Evolutionary conservation across 2,113 vertebrate species (phyloP), one percentile per base, ranked within the genome.

Genomic region (Oryzias melastigma): DNA sequence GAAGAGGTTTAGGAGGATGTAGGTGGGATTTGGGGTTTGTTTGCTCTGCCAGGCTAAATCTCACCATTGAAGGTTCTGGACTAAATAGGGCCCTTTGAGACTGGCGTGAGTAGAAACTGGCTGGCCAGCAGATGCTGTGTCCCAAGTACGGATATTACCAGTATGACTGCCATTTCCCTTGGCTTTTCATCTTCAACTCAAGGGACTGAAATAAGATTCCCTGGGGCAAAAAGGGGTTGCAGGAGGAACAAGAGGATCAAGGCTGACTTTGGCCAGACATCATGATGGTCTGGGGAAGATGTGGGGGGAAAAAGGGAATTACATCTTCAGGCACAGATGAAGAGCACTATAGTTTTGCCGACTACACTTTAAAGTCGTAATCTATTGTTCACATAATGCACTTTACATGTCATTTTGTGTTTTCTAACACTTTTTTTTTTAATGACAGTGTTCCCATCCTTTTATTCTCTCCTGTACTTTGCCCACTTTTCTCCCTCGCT

Each of bases 61-160:
- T 66, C 68, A 60, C 65, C 48, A 72, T 71, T 50, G 73, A 27
- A 55, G 73, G 78, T 73, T 62, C 57, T 62, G 60, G 53, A 55
- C 50, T 68, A 61, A 75, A 63, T 63, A 55, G 40, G 40, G 53
- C 52, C 70, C 47, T 46, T 61, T 54, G 42, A 62, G 71, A 78
- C 73, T 88, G 79, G 62, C 73, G 73, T 86, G 81, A 43, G 12
- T 57, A 62, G 51, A 65, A 44, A 55, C 59, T 69, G 80, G 70
- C 84, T 88, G 88, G 84, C 58, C 76, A 57, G 75, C 88, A 89
- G 84, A 90, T 90, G 87, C 70, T 84, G 68, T 52, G 68, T 87
- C 81, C 73, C 67, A 7, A 18, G 48, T 82, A 77, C 81, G 85
- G 88, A 90, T 88, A 88, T 90, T 85, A 87, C 56, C 76, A 71